Percentiles rank a stretch among this genome's conserved stretches.
Evolutionary conservation across 2,797 vertebrate genomes (phyloP).

Genomic region (Micromesistius poutassou): DNA sequence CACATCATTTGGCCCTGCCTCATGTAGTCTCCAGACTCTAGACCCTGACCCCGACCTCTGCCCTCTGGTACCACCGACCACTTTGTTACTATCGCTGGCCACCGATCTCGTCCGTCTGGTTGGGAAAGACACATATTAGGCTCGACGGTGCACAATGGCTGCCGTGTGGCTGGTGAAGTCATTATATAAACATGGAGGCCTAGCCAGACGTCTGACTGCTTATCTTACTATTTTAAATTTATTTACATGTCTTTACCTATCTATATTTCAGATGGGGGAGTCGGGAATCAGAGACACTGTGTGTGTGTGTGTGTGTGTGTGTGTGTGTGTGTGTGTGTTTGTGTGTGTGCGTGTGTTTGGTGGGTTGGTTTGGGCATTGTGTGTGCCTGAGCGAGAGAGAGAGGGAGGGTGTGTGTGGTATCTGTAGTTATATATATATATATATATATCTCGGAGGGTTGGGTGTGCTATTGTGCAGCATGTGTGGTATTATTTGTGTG

Average conservation of each 20-base stretch:
- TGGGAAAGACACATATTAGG: not conserved
- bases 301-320: conserved; percentile 1
- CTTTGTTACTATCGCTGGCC: too few relatives aligned
- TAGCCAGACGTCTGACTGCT: not conserved
- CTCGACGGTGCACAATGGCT: not conserved
- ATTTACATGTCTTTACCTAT: not conserved
- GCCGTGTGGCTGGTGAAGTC: not conserved
- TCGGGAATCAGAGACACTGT: not conserved
- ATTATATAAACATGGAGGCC: not conserved
- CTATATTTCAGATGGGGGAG: not conserved
- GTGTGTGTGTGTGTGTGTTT: not conserved
- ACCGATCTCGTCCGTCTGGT: too few relatives aligned
- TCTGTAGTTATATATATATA: not conserved
- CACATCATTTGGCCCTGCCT: too few relatives aligned
- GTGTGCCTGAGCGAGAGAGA: too few relatives aligned
- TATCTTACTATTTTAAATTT: not conserved
- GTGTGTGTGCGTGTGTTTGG: not conserved
- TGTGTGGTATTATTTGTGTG: not conserved
- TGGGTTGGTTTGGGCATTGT: not conserved
- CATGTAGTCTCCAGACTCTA: not conserved
- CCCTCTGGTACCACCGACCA: not conserved
- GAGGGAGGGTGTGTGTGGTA: not conserved
- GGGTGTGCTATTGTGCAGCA: too few relatives aligned
- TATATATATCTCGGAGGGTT: too few relatives aligned
- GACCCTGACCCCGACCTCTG: not conserved